Percentiles rank a stretch among this genome's conserved stretches.
phyloP scores from a whole-genome alignment of 2,888 invertebrate species.

The Drosophila acutilabella region DNA sequence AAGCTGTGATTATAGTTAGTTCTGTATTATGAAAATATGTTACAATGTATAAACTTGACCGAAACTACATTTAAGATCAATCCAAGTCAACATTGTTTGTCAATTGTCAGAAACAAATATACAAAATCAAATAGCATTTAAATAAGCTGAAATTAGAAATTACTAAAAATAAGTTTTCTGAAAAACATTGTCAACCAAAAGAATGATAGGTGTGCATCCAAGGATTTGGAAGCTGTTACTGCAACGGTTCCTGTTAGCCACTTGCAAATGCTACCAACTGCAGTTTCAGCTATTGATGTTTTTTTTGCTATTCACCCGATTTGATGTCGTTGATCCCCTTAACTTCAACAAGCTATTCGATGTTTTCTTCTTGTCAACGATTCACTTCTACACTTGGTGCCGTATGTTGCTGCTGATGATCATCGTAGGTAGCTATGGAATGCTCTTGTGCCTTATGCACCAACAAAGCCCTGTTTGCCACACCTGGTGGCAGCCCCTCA shows the following conservation, averaged over 20 bases:
- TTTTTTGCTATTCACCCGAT: conserved; percentile 3
- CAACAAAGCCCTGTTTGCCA: conserved; percentile 3
- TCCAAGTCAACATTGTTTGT: background rate
- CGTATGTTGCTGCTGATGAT: background rate
- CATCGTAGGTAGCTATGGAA: conserved; percentile 1
- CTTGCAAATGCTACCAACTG: conserved; percentile 6
- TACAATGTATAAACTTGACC: too few species aligned
- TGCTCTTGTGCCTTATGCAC: conserved; percentile 19
- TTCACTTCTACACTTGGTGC: background rate
- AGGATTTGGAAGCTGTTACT: background rate
- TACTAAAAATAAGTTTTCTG: too few species aligned
- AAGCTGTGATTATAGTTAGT: too few species aligned
- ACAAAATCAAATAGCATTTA: too few species aligned
- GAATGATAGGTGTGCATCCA: background rate
- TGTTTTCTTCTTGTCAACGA: background rate
- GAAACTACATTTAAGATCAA: background rate
- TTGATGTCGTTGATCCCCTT: background rate
- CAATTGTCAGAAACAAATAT: too few species aligned
- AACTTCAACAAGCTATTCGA: background rate
- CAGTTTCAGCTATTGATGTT: conserved; percentile 15
- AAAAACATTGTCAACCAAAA: background rate
- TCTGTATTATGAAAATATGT: too few species aligned
- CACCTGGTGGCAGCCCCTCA: conserved; percentile 1
- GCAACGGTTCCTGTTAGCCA: conserved; percentile 12
- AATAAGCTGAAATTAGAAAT: too few species aligned